Evolutionary conservation across 2,797 vertebrate genomes (phyloP), one percentile per base, ranked within the genome.

Genomic region (Acanthurus lineatus): DNA sequence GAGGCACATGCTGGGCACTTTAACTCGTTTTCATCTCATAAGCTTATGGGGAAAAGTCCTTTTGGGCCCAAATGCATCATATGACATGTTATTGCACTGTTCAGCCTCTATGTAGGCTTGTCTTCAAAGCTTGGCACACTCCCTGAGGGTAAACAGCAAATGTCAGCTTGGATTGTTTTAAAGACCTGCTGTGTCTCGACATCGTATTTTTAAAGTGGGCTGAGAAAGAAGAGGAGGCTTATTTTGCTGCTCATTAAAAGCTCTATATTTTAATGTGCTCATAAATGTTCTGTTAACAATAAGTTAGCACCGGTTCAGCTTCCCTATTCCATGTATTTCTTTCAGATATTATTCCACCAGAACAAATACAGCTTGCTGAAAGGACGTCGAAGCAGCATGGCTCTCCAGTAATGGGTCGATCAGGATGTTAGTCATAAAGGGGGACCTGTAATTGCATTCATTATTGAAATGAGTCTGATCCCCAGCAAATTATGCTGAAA

Each of bases 361-460:
- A 77, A 79, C 77, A 64, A 72, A 76, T 56, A 22, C 62, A 35
- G 73, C 59, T 69, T 20, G 22, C 60, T 67, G 66, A 65, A 76
- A 76, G 70, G 74, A 76, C 69, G 60, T 70, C 60, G 73, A 85
- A 88, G 73, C 88, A 84, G 78, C 38, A 42, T 68, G 81, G 75
- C 77, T 77, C 82, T 84, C 60, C 65, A 69, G 79, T 88, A 91
- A 93, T 93, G 82, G 86, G 52, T 82, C 32, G 17, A 86, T 92
- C 88, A 88, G 87, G 85, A 93, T 89, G 89, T 88, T 82, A 86
- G 88, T 91, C 90, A 93, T 89, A 90, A 89, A 83, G 58, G 54
- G 67, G 74, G 72, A 85, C 79, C 84, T 91, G 87, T 90, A 91
- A 92, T 92, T 91, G 84, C 92, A 94, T 93, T 92, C 78, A 92